A percentile compares a stretch with the other conserved stretches of the same genome.
phyloP scores from a whole-genome alignment of 2,797 vertebrate genomes.

The Dryobates pubescens region DNA sequence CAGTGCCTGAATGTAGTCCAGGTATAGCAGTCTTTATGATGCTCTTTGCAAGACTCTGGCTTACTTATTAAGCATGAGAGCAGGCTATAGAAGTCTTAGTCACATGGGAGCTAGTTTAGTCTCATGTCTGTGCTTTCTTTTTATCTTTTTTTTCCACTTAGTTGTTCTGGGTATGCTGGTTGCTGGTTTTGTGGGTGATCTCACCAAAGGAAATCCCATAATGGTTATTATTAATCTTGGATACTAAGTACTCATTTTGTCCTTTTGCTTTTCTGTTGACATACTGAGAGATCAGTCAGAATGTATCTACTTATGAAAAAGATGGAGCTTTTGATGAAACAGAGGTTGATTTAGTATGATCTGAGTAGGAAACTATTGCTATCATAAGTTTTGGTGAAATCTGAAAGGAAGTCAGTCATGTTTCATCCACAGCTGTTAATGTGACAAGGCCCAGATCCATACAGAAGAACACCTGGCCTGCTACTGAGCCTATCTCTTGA shows the following conservation, averaged over 20 bases:
- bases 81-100: not conserved
- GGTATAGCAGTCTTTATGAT: not conserved
- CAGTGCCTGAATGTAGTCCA: not conserved
- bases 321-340: not conserved
- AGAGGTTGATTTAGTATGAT: not conserved
- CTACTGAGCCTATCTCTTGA: not conserved
- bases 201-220: constrained; percentile 5
- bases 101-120: not conserved
- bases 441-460: constrained; percentile 34
- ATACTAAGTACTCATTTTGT: not conserved
- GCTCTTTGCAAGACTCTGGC: not conserved
- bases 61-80: not conserved
- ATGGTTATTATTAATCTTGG: not conserved
- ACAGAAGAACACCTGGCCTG: constrained; percentile 47
- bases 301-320: not conserved
- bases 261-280: not conserved
- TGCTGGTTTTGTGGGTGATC: not conserved
- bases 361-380: not conserved
- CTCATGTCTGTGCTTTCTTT: not conserved
- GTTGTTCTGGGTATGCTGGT: not conserved
- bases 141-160: not conserved
- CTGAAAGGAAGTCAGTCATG: constrained; percentile 42
- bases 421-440: constrained; percentile 44
- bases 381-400: not conserved
- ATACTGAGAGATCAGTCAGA: not conserved